Percentiles rank a stretch among this genome's conserved stretches.
These are phyloP conservation scores for Meganola albula DNA, from an alignment of 2,888 invertebrate genomes.

Conservation along the genomic window DNA sequence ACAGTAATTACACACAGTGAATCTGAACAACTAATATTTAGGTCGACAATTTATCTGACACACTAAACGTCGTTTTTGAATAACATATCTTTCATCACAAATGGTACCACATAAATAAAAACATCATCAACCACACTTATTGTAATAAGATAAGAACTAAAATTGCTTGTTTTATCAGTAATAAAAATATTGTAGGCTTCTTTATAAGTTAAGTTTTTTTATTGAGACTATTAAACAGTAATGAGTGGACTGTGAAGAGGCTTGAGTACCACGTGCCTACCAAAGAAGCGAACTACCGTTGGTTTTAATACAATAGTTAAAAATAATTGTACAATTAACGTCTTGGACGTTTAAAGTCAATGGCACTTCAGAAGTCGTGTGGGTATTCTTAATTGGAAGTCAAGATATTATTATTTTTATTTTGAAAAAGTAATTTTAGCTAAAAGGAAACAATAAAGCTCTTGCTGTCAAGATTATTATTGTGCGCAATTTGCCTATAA, in stretches of 20 bases:
- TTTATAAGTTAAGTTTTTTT: conserved; percentile 61
- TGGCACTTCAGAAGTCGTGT: conserved; percentile 57
- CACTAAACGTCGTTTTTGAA: conserved; percentile 64
- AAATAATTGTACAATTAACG: conserved; percentile 75
- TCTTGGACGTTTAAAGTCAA: conserved; percentile 46
- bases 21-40: conserved; percentile 65
- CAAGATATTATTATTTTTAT: conserved; percentile 49
- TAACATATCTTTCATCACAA: conserved; percentile 61
- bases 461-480: conserved; percentile 21
- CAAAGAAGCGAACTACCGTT: conserved; percentile 72
- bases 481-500: conserved; percentile 12
- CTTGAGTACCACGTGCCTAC: conserved; percentile 72
- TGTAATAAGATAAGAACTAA: conserved; percentile 24
- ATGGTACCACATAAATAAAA: conserved; percentile 26
- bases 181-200: conserved; percentile 32
- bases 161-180: not conserved
- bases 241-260: conserved; percentile 72
- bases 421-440: conserved; percentile 33
- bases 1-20: conserved; percentile 64
- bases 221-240: conserved; percentile 72
- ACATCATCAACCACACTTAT: conserved; percentile 18
- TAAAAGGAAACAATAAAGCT: conserved; percentile 18
- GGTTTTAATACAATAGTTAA: conserved; percentile 60
- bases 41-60: conserved; percentile 72
- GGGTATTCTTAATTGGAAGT: conserved; percentile 67